Evolutionary conservation across 37 sponge, comb jelly and placozoan genomes (phyloP).

Genomic region (Spongia lamella): DNA sequence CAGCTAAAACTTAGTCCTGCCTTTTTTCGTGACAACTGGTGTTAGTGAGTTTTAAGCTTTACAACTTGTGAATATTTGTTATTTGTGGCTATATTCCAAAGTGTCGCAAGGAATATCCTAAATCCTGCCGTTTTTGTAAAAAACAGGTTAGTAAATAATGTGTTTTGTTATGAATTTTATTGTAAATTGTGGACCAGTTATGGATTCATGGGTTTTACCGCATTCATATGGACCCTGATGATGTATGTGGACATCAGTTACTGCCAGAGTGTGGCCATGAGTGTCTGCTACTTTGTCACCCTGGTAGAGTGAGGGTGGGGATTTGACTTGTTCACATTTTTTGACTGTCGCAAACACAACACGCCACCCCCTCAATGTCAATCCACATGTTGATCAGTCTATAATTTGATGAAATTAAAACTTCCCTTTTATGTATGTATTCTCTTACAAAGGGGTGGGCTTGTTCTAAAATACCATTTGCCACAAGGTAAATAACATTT

Average conservation of each 20-base stretch:
- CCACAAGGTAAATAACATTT: too few species aligned
- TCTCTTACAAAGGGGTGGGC: background rate
- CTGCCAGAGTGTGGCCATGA: conserved; percentile 82
- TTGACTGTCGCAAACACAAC: conserved; percentile 53
- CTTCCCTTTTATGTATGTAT: too few species aligned
- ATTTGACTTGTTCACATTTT: too few species aligned
- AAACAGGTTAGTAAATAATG: conserved; percentile 53
- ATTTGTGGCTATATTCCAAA: conserved; percentile 79
- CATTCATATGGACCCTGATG: conserved; percentile 98
- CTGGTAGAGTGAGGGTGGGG: conserved; percentile 52
- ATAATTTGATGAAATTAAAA: background rate
- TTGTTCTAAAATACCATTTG: background rate
- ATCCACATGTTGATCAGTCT: conserved; percentile 45
- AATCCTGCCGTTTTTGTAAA: conserved; percentile 72
- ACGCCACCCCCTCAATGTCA: conserved; percentile 76
- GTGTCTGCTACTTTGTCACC: conserved; percentile 92
- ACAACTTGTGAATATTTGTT: too few species aligned
- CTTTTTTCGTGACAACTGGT: conserved; percentile 69
- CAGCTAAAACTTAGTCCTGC: conserved; percentile 35
- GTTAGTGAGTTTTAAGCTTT: conserved; percentile 16
- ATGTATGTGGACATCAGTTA: conserved; percentile 75
- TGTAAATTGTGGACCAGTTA: conserved; percentile 64
- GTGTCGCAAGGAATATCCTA: conserved; percentile 71
- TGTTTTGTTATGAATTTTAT: background rate
- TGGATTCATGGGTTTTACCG: conserved; percentile 87